Evolutionary conservation across 2,113 vertebrate genomes (phyloP).

Genomic region (Phalacrocorax pelagicus): DNA sequence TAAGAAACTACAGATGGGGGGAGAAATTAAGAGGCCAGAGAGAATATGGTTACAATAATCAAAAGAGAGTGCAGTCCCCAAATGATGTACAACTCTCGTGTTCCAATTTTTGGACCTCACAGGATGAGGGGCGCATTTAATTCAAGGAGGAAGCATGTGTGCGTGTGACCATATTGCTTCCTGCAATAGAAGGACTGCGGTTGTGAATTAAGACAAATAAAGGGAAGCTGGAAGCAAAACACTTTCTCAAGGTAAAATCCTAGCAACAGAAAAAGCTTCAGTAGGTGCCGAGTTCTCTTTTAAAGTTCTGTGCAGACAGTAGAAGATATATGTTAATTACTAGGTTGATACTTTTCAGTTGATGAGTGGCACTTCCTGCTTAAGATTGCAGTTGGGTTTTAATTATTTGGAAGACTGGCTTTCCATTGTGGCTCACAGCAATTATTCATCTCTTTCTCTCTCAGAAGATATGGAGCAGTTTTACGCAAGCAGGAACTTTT

Average conservation of each 20-base stretch:
- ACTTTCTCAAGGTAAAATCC: background rate
- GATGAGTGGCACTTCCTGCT: slow-evolving; percentile 44
- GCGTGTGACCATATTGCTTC: background rate
- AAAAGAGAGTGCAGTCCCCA: background rate
- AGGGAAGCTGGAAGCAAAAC: background rate
- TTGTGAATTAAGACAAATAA: slow-evolving; percentile 11
- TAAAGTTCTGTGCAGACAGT: background rate
- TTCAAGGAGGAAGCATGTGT: background rate
- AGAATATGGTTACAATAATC: slow-evolving; percentile 8
- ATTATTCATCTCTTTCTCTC: slow-evolving; percentile 4
- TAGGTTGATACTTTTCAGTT: background rate
- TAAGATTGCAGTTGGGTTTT: slow-evolving; percentile 5
- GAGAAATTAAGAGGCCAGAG: background rate
- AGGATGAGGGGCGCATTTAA: background rate
- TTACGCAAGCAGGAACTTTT: slow-evolving; percentile 28
- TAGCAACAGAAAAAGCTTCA: background rate
- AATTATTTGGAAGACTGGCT: slow-evolving; percentile 44
- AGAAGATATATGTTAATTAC: slow-evolving; percentile 1
- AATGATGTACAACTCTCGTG: background rate
- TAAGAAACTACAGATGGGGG: slow-evolving; percentile 16
- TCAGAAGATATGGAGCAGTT: background rate
- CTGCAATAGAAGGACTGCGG: background rate
- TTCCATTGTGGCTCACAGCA: slow-evolving; percentile 25
- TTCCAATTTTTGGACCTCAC: slow-evolving; percentile 35
- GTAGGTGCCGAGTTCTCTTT: background rate